Conservation (phyloP, 2,113 vertebrate species). For the Chloropsis hardwickii region DNA sequence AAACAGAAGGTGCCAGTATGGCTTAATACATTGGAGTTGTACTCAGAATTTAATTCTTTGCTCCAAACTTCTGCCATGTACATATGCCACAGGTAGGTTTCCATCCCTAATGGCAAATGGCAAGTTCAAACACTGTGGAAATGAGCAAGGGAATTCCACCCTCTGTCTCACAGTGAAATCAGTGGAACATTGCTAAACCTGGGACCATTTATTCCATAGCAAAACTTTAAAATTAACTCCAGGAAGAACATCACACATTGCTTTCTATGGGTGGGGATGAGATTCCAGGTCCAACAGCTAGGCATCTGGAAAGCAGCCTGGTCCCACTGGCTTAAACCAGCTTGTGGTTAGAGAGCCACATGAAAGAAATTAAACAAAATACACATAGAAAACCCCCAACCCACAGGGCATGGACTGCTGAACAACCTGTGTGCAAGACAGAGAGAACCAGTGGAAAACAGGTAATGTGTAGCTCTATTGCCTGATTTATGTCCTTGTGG, state of each 20-base stretch:
- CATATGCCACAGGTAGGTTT: neutral
- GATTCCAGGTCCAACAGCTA: neutral
- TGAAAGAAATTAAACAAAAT: neutral
- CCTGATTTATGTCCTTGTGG: neutral
- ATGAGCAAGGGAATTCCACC: neutral
- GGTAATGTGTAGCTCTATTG: neutral
- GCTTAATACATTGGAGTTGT: neutral
- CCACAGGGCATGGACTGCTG: neutral
- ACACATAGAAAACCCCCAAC: neutral
- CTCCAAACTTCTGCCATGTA: neutral
- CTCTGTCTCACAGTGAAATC: neutral
- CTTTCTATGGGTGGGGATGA: neutral
- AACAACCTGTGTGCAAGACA: neutral
- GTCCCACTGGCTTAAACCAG: neutral
- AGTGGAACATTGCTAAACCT: neutral
- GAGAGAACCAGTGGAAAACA: neutral
- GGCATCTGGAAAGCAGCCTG: neutral
- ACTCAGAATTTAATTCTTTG: neutral
- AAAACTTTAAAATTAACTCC: neutral
- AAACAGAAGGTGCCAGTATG: neutral
- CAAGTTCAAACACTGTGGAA: neutral
- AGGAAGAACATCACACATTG: neutral
- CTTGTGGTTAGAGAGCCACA: neutral
- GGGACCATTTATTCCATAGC: neutral
- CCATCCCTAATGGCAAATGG: neutral